phyloP scores from a whole-genome alignment of 2,888 invertebrate genomes.

The Muscina levida region DNA sequence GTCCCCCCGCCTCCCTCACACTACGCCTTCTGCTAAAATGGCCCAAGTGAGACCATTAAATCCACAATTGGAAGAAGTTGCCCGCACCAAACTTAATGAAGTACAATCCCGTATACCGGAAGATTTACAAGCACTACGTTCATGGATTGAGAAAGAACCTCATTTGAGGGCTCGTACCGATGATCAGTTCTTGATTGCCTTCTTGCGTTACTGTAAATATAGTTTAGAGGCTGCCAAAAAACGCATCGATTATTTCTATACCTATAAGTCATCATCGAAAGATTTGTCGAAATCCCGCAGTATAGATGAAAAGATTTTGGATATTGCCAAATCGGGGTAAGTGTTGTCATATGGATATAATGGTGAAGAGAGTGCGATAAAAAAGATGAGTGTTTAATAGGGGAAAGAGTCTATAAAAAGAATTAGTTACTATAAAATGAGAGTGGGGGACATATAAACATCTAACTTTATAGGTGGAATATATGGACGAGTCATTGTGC shows the following conservation, averaged over 20 bases:
- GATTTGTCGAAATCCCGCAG: slow-evolving; percentile 81
- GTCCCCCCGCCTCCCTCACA: background rate
- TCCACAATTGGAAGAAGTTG: slow-evolving; percentile 76
- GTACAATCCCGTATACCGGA: slow-evolving; percentile 76
- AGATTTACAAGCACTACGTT: slow-evolving; percentile 79
- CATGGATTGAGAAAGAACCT: slow-evolving; percentile 81
- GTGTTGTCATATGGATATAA: too few species aligned
- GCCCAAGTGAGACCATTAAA: slow-evolving; percentile 73
- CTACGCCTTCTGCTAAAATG: slow-evolving; percentile 65
- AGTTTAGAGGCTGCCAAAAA: slow-evolving; percentile 81
- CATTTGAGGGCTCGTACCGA: slow-evolving; percentile 79
- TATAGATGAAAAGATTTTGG: slow-evolving; percentile 74
- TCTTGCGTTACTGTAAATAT: slow-evolving; percentile 81
- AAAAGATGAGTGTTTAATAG: too few species aligned
- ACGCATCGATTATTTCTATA: slow-evolving; percentile 83
- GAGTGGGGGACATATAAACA: too few species aligned
- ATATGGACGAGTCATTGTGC: too few species aligned
- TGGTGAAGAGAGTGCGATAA: too few species aligned
- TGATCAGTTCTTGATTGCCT: slow-evolving; percentile 81
- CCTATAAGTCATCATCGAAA: slow-evolving; percentile 77
- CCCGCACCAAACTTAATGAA: slow-evolving; percentile 80
- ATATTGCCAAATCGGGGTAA: slow-evolving; percentile 74
- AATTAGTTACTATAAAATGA: too few species aligned
- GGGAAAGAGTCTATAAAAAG: too few species aligned
- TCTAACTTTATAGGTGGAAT: too few species aligned